Percentiles rank a stretch among this genome's conserved stretches.
Conservation (phyloP, 2,888 invertebrate genomes). For the Standfussiana lucernea region DNA sequence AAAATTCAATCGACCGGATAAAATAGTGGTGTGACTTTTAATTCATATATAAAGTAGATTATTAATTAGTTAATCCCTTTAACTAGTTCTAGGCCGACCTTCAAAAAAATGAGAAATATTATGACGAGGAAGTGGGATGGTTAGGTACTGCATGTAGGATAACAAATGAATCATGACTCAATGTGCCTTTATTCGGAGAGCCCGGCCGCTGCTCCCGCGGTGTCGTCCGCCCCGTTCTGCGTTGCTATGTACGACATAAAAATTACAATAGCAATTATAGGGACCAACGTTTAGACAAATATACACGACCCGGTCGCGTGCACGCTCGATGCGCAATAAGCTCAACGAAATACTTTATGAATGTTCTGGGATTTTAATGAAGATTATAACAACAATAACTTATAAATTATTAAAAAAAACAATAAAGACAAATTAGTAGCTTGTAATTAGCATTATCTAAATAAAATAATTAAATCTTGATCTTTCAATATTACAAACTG, state of each 20-base stretch:
- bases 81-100: conserved; percentile 86
- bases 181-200: conserved; percentile 90
- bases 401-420: conserved; percentile 48
- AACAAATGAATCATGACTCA: conserved; percentile 87
- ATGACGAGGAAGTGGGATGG: conserved; percentile 78
- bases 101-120: conserved; percentile 78
- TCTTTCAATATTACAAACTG: conserved; percentile 47
- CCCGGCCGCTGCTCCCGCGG: conserved; percentile 85
- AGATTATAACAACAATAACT: conserved; percentile 58
- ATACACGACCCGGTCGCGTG: conserved; percentile 85
- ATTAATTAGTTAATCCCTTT: conserved; percentile 81
- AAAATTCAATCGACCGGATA: conserved; percentile 79
- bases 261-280: conserved; percentile 89
- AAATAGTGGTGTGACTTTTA: conserved; percentile 88
- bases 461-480: conserved; percentile 45
- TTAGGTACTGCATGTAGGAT: conserved; percentile 84
- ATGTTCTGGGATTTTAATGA: conserved; percentile 65
- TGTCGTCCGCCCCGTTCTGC: conserved; percentile 79
- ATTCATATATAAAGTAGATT: conserved; percentile 82
- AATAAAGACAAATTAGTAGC: conserved; percentile 58
- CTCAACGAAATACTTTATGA: conserved; percentile 78
- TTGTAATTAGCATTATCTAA: conserved; percentile 57
- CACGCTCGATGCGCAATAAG: conserved; percentile 79
- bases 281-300: conserved; percentile 91
- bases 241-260: conserved; percentile 77